These are phyloP conservation scores for Equus quagga DNA, from an alignment of 2,113 vertebrate species.

Conservation along the genomic window DNA sequence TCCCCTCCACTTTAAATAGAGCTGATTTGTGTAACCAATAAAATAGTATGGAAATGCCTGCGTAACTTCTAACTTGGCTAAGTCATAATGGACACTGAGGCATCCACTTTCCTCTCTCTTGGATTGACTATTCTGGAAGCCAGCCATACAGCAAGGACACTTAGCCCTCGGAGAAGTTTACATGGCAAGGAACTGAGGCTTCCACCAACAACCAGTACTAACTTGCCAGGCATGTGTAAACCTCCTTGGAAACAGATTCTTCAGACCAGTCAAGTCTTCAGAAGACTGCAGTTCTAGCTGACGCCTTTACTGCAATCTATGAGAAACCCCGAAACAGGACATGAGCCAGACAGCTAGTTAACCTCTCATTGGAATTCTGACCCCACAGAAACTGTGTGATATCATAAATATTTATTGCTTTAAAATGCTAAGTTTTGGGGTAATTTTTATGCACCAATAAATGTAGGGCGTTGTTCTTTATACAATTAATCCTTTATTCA, in stretches of 20 bases:
- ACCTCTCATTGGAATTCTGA: slow-evolving; percentile 21
- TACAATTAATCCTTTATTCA: background rate
- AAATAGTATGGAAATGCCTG: background rate
- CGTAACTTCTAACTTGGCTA: background rate
- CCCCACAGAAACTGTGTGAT: background rate
- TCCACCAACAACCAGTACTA: background rate
- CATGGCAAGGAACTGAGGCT: background rate
- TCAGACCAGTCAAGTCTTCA: background rate
- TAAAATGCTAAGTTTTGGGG: background rate
- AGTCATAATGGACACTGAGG: background rate
- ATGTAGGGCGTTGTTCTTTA: background rate
- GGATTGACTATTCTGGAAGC: background rate
- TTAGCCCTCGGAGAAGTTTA: background rate
- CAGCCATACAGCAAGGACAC: background rate
- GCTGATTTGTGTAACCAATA: background rate
- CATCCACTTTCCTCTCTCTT: background rate
- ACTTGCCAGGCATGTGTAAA: background rate
- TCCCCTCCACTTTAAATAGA: background rate
- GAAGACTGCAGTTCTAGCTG: background rate
- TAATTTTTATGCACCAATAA: background rate
- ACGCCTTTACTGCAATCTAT: background rate
- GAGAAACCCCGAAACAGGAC: background rate
- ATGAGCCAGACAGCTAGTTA: background rate
- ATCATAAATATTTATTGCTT: background rate
- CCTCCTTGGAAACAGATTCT: background rate